A percentile compares a stretch with the other conserved stretches of the same genome.
These are phyloP conservation scores for Pimpla rufipes DNA, from an alignment of 2,888 invertebrate genomes.

Conservation along the genomic window DNA sequence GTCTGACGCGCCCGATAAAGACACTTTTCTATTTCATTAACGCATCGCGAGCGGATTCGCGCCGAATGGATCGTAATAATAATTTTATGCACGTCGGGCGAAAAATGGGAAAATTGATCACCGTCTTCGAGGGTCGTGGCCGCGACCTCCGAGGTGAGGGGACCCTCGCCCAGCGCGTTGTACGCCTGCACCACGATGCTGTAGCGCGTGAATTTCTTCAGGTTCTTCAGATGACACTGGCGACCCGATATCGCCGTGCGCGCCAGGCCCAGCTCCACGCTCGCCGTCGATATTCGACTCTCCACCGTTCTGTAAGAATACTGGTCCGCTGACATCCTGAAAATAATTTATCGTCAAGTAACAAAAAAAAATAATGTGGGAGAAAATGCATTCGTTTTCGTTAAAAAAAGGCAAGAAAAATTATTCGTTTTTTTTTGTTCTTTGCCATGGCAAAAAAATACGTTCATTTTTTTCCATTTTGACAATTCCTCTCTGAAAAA, in stretches of 20 bases:
- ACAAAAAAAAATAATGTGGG: conserved; percentile 26
- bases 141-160: conserved; percentile 86
- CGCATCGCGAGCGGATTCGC: too few species aligned
- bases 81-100: too few species aligned
- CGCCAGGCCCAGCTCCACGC: conserved; percentile 82
- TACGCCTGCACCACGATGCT: conserved; percentile 86
- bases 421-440: too few species aligned
- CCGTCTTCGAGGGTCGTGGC: conserved; percentile 87
- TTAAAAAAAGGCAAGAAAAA: too few species aligned
- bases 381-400: conserved; percentile 4
- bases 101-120: too few species aligned
- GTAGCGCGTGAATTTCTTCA: conserved; percentile 87
- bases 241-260: conserved; percentile 83
- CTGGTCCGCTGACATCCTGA: conserved; percentile 79
- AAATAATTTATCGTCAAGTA: conserved; percentile 34
- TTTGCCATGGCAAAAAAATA: too few species aligned
- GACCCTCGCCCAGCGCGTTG: conserved; percentile 86
- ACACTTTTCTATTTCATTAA: conserved; percentile 39
- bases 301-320: conserved; percentile 84
- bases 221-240: conserved; percentile 82
- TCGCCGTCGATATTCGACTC: conserved; percentile 82
- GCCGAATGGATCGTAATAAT: conserved; percentile 24
- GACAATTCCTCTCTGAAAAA: background rate
- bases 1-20: conserved; percentile 40
- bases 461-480: too few species aligned